Percentiles rank a stretch among this genome's conserved stretches.
These are phyloP conservation scores for Hypothenemus hampei DNA, from an alignment of 1,140 invertebrate genomes.

Conservation along the genomic window DNA sequence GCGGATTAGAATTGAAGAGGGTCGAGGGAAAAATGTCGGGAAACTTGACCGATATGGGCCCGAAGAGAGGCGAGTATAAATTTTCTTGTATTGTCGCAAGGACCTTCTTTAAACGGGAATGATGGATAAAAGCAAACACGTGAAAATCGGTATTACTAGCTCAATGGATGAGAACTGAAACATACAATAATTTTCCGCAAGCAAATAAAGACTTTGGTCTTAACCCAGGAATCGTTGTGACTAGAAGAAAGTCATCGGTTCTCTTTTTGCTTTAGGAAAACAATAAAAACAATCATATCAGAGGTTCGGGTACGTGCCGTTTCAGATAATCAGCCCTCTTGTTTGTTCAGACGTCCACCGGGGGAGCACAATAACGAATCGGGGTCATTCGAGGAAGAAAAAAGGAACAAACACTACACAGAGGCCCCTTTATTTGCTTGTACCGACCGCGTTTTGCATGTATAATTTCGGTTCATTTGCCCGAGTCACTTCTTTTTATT, in stretches of 20 bases:
- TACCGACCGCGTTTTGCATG: neutral
- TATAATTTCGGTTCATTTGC: conserved; percentile 3
- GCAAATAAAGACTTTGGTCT: no score
- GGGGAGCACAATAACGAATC: neutral
- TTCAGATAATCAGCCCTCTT: conserved; percentile 1
- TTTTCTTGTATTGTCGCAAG: conserved; percentile 8
- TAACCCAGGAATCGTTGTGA: no score
- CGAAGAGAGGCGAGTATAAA: neutral
- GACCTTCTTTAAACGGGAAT: conserved; percentile 5
- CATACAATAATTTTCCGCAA: conserved; percentile 7
- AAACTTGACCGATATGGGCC: conserved; percentile 3
- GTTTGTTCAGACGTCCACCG: neutral
- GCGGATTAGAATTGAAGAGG: no score
- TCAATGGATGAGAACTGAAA: conserved; percentile 5
- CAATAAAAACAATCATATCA: neutral
- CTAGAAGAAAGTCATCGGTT: no score
- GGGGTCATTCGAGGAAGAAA: neutral
- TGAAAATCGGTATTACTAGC: conserved; percentile 1
- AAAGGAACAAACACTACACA: no score
- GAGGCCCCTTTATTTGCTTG: neutral
- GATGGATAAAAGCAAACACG: conserved; percentile 13
- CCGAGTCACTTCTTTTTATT: no score
- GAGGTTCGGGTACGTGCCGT: neutral
- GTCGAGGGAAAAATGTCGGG: neutral
- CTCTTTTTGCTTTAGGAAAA: no score